These are phyloP conservation scores for Sminthurinus signatus DNA, from an alignment of 1,140 invertebrate species.

Conservation along the genomic window DNA sequence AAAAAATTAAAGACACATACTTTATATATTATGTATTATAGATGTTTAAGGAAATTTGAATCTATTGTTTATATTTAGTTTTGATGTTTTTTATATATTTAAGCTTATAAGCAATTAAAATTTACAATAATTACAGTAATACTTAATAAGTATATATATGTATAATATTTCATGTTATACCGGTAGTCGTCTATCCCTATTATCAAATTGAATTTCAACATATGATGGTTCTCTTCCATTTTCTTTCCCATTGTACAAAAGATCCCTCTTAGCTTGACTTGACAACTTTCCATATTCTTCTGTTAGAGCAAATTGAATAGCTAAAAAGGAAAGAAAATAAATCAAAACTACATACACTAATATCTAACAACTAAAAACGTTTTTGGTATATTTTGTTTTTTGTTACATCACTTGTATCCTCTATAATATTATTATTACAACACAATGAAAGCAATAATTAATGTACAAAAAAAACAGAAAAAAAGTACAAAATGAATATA, in stretches of 20 bases:
- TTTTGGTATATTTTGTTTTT: neutral
- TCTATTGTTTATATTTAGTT: neutral
- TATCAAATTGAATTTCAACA: conserved; percentile 32
- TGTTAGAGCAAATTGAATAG: conserved; percentile 22
- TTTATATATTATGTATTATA: neutral
- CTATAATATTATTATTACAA: neutral
- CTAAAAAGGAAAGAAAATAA: conserved; percentile 9
- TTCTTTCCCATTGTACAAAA: conserved; percentile 13
- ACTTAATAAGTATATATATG: conserved; percentile 1
- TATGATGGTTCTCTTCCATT: neutral
- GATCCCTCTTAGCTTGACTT: neutral
- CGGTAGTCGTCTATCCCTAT: conserved; percentile 22
- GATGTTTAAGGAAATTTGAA: no score
- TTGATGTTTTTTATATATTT: neutral
- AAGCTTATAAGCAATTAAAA: neutral
- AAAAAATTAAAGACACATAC: neutral
- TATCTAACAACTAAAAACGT: neutral
- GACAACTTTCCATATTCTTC: conserved; percentile 8
- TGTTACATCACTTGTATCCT: neutral
- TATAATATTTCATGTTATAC: neutral
- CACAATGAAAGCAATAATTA: neutral
- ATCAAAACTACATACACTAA: no score
- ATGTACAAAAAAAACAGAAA: no score
- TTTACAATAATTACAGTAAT: neutral
- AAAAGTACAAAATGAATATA: no score